phyloP scores from a whole-genome alignment of 2,113 vertebrate genomes.

The Alligator sinensis region DNA sequence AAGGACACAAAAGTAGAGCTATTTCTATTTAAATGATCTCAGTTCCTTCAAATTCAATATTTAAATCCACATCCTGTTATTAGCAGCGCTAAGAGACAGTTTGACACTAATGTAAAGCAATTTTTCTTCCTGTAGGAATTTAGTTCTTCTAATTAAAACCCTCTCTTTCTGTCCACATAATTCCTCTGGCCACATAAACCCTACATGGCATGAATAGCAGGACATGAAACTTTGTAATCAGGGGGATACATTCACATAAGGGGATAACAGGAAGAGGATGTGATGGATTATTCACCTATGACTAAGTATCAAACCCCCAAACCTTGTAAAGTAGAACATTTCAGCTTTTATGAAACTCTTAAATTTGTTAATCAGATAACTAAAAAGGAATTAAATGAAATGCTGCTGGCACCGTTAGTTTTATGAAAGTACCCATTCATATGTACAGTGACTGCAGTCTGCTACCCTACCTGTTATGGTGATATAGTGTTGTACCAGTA shows the following conservation, averaged over 20 bases:
- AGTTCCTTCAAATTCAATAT: neutral
- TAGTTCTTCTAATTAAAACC: conserved; percentile 46
- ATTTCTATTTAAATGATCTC: neutral
- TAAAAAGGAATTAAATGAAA: neutral
- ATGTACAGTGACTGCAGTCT: neutral
- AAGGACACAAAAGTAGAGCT: neutral
- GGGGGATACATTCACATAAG: neutral
- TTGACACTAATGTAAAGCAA: neutral
- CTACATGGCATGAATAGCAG: neutral
- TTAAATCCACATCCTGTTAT: neutral
- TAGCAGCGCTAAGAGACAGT: neutral
- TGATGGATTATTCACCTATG: neutral
- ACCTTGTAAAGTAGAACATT: neutral
- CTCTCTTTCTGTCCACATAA: neutral
- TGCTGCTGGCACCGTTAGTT: neutral
- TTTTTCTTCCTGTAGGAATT: conserved; percentile 9
- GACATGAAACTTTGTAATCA: neutral
- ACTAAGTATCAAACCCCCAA: neutral
- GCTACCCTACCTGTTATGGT: accelerated
- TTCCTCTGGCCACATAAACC: conserved; percentile 17
- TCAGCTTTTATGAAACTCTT: neutral
- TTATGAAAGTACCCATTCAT: neutral
- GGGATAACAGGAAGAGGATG: neutral
- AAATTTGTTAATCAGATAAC: neutral
- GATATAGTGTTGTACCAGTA: neutral